Base-by-base conservation (phyloP, 1,140 invertebrate genomes). In the Cataglyphis hispanica region DNA sequence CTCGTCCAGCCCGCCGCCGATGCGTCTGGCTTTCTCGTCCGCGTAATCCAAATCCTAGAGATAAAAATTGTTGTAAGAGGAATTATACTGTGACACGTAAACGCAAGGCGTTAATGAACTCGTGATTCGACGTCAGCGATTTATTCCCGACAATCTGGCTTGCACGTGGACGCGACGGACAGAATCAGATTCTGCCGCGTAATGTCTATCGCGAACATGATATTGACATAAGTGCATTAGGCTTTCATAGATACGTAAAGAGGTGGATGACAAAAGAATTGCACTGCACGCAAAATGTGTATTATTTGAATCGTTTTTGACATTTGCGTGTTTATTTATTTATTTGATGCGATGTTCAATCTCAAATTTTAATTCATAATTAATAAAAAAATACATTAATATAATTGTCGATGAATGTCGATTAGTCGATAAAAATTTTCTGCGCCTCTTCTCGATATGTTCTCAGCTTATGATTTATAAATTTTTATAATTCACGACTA, bases 1-100 rank as follows among this genome's bases (percentile, higher is more conserved):
- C 92, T 98, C 97, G 72, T 98, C 97, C n/a, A 99, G 95, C 86
- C 98, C 98, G 76, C 97, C 96, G 69, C 96, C 96, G 1, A 97
- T 96, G 77, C 96, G 96, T 89, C 97, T 96, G 4, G 98, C 91
- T 77, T 96, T 95, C 91, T 99, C 98, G 76, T 97, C 95, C 90
- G 97, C 96, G 63, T 95, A 92, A 60, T 97, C 95, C 19, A 98
- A 92, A 90, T 97, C 96, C 97, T 98, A n/a, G 85, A 66, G 90
- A 90, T 83, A 81, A 67, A 56, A 80, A 46, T 27, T 6, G 16
- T 61, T 46, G 61, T 64, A 10, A 37, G 58, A 5, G 27, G 27
- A 40, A 58, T 40, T 58, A 61, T 50, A 19, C 58, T 13, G 67
- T n/a, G 25, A 43, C 37, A 72, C 19, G 43, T 34, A 31, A 31